phyloP scores from a whole-genome alignment of 2,888 invertebrate genomes.

The Drosophila colorata region DNA sequence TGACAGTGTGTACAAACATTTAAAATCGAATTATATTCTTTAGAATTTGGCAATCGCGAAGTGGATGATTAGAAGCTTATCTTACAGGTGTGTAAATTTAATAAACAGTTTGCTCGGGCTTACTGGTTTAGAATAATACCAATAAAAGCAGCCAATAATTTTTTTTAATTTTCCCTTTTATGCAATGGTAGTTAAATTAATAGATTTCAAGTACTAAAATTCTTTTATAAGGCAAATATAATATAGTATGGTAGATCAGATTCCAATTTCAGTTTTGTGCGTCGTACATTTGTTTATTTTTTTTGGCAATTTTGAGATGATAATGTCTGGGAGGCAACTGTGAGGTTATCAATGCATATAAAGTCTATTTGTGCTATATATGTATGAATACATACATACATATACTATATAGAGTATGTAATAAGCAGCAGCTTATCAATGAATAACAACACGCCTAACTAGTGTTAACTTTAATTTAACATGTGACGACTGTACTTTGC shows the following conservation, averaged over 20 bases:
- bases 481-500: constrained; percentile 48
- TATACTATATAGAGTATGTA: neutral
- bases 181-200: constrained; percentile 2
- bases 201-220: neutral
- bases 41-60: neutral
- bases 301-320: constrained; percentile 40
- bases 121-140: neutral
- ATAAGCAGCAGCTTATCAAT: constrained; percentile 47
- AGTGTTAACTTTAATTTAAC: constrained; percentile 34
- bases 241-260: neutral
- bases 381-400: constrained; percentile 19
- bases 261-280: constrained; percentile 7
- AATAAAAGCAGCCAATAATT: constrained; percentile 8
- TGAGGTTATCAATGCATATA: constrained; percentile 52
- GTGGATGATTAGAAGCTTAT: constrained; percentile 10
- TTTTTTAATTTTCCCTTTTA: constrained; percentile 28
- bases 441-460: constrained; percentile 32
- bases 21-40: constrained; percentile 1
- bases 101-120: constrained; percentile 6
- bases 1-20: constrained; percentile 11
- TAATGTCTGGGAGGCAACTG: constrained; percentile 26
- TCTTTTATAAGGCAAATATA: neutral
- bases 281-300: constrained; percentile 6
- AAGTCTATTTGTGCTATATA: constrained; percentile 23
- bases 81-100: constrained; percentile 5